These are phyloP conservation scores for Pogonomyrmex barbatus DNA, from an alignment of 1,140 invertebrate species.

Conservation along the genomic window DNA sequence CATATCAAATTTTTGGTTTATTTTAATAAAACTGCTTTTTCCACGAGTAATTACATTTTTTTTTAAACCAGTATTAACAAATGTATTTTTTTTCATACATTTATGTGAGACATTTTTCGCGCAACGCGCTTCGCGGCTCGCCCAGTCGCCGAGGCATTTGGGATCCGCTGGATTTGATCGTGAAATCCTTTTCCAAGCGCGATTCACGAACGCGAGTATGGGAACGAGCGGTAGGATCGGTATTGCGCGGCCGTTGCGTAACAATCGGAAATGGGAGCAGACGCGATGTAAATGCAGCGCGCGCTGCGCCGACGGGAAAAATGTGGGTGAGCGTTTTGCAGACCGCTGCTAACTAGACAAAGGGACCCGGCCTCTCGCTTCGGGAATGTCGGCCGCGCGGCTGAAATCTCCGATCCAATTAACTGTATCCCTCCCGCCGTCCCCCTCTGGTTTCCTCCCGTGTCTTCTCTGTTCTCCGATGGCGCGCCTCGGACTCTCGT, in stretches of 20 bases:
- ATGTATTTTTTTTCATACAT: not conserved
- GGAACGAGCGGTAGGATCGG: constrained; percentile 15
- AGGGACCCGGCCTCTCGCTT: constrained; percentile 64
- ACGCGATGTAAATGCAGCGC: constrained; percentile 31
- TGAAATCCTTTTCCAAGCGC: constrained; percentile 24
- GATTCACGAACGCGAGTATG: not conserved
- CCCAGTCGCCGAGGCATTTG: not conserved
- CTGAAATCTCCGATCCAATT: constrained; percentile 75
- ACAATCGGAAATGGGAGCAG: constrained; percentile 43
- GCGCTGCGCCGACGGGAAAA: constrained; percentile 44
- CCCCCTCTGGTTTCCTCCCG: not conserved
- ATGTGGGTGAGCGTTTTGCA: constrained; percentile 64
- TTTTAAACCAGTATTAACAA: not conserved
- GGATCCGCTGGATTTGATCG: not conserved
- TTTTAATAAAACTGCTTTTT: not conserved
- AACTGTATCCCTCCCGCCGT: constrained; percentile 54
- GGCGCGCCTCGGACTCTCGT: constrained; percentile 16
- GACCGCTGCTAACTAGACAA: constrained; percentile 63
- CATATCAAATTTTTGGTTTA: not conserved
- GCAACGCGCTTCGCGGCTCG: not conserved
- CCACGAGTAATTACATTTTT: not conserved
- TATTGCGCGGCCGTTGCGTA: constrained; percentile 14
- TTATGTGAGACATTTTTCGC: not conserved
- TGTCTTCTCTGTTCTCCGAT: constrained; percentile 19
- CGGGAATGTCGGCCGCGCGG: constrained; percentile 64